These are phyloP conservation scores for Prietella phreatophila DNA, from an alignment of 2,113 vertebrate genomes.

Conservation along the genomic window DNA sequence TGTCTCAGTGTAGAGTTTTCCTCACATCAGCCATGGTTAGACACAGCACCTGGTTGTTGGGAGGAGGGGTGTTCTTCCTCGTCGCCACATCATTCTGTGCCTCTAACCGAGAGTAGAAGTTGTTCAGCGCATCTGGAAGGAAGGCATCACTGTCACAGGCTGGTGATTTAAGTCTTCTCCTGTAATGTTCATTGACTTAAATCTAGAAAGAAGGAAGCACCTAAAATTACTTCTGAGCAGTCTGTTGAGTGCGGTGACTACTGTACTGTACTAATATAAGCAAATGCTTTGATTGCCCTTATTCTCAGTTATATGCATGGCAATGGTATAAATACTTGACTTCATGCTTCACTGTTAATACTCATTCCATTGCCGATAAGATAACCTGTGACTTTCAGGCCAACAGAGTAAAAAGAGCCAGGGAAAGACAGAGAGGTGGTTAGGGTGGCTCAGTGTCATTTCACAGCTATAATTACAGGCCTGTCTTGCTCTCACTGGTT, in stretches of 20 bases:
- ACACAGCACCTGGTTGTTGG: too few relatives aligned
- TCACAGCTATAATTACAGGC: slow-evolving; percentile 66
- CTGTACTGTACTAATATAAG: background rate
- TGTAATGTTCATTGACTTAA: background rate
- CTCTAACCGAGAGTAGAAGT: too few relatives aligned
- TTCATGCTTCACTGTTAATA: slow-evolving; percentile 23
- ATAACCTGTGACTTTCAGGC: slow-evolving; percentile 23
- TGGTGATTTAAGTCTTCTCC: too few relatives aligned
- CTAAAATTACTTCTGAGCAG: background rate
- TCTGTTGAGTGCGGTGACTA: background rate
- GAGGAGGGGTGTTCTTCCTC: too few relatives aligned
- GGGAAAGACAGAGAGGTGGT: slow-evolving; percentile 33
- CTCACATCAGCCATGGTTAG: too few relatives aligned
- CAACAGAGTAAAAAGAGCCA: slow-evolving; percentile 16
- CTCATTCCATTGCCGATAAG: background rate
- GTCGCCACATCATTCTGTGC: too few relatives aligned
- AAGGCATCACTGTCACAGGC: too few relatives aligned
- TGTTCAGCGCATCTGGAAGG: too few relatives aligned
- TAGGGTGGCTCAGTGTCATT: slow-evolving; percentile 61
- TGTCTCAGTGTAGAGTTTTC: too few relatives aligned
- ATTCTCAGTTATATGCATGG: background rate
- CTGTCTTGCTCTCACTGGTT: slow-evolving; percentile 56
- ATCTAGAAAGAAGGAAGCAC: background rate
- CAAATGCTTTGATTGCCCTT: background rate
- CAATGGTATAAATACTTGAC: background rate